Evolutionary conservation across 2,888 invertebrate genomes (phyloP).

Genomic region (Amphipoea oculea): DNA sequence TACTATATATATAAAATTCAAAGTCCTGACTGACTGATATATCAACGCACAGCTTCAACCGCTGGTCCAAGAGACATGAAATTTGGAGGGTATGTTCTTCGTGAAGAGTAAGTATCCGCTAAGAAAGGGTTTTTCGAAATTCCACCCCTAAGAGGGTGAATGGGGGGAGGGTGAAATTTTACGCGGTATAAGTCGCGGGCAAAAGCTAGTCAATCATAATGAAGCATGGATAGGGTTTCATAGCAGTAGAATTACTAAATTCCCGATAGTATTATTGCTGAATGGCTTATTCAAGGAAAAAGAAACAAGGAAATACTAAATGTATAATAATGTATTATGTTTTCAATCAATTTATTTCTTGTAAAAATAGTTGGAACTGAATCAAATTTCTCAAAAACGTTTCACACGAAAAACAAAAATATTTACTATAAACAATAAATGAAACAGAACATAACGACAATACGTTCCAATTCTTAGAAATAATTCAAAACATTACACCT

Average conservation of each 20-base stretch:
- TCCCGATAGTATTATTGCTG: background rate
- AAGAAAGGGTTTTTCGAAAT: too few species aligned
- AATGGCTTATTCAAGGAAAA: background rate
- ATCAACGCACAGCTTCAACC: too few species aligned
- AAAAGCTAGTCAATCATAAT: background rate
- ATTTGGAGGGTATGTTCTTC: too few species aligned
- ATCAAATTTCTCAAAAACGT: background rate
- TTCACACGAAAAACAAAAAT: background rate
- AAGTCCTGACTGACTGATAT: too few species aligned
- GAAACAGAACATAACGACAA: background rate
- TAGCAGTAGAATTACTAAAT: background rate
- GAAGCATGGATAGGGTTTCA: background rate
- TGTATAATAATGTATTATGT: background rate
- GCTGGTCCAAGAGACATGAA: too few species aligned
- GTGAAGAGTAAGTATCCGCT: too few species aligned
- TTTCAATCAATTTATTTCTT: background rate
- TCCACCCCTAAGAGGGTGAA: too few species aligned
- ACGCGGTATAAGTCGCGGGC: too few species aligned
- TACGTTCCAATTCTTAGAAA: slow-evolving; percentile 11
- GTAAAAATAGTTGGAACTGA: background rate
- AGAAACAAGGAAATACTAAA: background rate
- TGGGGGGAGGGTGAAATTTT: too few species aligned
- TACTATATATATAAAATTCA: too few species aligned
- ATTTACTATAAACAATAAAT: background rate
- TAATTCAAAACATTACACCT: slow-evolving; percentile 12